Conservation (phyloP, 2,888 invertebrate species). For the Leptarthrus brevirostris region DNA sequence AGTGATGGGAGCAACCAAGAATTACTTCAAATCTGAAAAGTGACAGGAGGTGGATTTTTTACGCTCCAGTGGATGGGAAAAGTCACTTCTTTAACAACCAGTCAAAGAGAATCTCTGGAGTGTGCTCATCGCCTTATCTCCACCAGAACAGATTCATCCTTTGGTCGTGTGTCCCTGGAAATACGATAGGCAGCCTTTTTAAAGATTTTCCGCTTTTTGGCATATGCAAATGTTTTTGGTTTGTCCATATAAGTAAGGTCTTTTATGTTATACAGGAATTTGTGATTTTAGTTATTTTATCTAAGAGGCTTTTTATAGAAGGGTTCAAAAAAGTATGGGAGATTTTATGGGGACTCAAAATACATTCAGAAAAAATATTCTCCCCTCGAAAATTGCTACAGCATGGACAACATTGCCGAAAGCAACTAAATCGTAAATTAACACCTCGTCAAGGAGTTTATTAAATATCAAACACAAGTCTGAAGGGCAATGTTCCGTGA, state of each 20-base stretch:
- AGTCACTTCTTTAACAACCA: constrained; percentile 1
- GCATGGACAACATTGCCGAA: neutral
- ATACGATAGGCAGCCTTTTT: neutral
- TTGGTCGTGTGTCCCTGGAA: neutral
- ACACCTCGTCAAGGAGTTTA: constrained; percentile 43
- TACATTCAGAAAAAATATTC: neutral
- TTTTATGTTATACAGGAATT: neutral
- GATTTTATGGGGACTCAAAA: constrained; percentile 7
- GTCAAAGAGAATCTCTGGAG: constrained; percentile 12
- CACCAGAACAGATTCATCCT: constrained; percentile 18
- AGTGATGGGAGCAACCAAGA: neutral
- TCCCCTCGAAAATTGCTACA: neutral
- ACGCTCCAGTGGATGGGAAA: constrained; percentile 47
- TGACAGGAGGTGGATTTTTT: neutral
- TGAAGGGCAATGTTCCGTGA: constrained; percentile 50
- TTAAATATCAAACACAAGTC: constrained; percentile 43
- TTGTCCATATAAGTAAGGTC: constrained; percentile 3
- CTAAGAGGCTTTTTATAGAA: neutral
- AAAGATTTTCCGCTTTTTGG: constrained; percentile 40
- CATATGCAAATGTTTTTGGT: constrained; percentile 49
- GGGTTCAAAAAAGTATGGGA: neutral
- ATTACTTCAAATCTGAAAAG: neutral
- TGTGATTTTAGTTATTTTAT: constrained; percentile 10
- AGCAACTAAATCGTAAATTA: constrained; percentile 35
- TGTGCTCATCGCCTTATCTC: constrained; percentile 37